Percentiles rank a stretch among this genome's conserved stretches.
Conservation (phyloP, 2,888 invertebrate genomes). For the Lypha dubia region DNA sequence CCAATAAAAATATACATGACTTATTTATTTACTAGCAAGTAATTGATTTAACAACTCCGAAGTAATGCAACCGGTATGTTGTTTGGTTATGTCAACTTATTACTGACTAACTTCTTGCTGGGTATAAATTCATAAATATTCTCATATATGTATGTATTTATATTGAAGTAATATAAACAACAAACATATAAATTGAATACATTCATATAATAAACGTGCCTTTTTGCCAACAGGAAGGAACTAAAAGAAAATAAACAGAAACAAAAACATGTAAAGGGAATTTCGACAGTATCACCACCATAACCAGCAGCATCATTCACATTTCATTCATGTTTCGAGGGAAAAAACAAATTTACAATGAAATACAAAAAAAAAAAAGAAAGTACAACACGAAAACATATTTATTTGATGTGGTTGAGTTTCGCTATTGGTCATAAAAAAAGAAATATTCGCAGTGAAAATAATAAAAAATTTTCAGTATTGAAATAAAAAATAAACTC, state of each 20-base stretch:
- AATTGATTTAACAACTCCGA: too few relatives aligned
- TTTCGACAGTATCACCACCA: slow-evolving; percentile 50
- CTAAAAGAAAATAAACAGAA: slow-evolving; percentile 33
- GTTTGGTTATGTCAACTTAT: too few relatives aligned
- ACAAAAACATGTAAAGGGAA: slow-evolving; percentile 56
- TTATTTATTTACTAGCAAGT: too few relatives aligned
- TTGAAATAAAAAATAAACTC: slow-evolving; percentile 13
- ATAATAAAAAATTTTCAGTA: slow-evolving; percentile 23
- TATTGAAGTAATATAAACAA: slow-evolving; percentile 27
- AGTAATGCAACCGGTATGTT: too few relatives aligned
- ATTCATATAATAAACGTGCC: slow-evolving; percentile 65
- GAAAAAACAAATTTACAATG: slow-evolving; percentile 30
- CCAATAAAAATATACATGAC: too few relatives aligned
- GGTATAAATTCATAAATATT: slow-evolving; percentile 17
- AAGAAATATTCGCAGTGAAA: slow-evolving; percentile 19
- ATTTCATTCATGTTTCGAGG: slow-evolving; percentile 15
- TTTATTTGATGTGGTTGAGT: slow-evolving; percentile 41
- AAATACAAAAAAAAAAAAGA: slow-evolving; percentile 39
- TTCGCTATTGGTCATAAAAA: slow-evolving; percentile 50
- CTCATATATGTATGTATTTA: neutral
- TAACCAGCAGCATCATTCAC: slow-evolving; percentile 24
- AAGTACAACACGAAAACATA: too few relatives aligned
- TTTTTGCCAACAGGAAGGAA: slow-evolving; percentile 65
- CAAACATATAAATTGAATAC: slow-evolving; percentile 68
- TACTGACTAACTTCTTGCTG: too few relatives aligned